Percentiles rank a stretch among this genome's conserved stretches.
These are phyloP conservation scores for Mythimna loreyi DNA, from an alignment of 2,888 invertebrate species.

Conservation along the genomic window DNA sequence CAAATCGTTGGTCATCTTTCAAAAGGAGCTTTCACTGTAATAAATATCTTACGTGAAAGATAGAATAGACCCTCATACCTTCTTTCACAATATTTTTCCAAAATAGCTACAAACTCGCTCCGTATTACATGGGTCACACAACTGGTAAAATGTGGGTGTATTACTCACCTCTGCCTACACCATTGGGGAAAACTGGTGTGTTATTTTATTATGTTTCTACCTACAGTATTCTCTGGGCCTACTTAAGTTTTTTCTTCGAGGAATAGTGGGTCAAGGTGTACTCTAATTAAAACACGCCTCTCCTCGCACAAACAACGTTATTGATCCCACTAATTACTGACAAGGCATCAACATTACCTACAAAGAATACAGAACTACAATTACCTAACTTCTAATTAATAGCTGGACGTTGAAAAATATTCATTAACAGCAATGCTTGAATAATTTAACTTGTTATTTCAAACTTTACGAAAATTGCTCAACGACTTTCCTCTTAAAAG, in stretches of 20 bases:
- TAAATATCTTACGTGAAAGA: neutral
- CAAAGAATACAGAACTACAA: slow-evolving; percentile 23
- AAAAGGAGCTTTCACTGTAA: neutral
- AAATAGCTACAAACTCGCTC: too few relatives aligned
- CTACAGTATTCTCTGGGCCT: neutral
- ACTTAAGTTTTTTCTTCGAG: neutral
- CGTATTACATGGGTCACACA: neutral
- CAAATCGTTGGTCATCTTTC: slow-evolving; percentile 1
- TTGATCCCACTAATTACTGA: slow-evolving; percentile 41
- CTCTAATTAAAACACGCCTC: slow-evolving; percentile 10
- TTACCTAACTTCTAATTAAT: slow-evolving; percentile 35
- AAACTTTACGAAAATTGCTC: slow-evolving; percentile 29
- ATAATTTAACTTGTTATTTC: slow-evolving; percentile 36
- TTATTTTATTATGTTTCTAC: neutral
- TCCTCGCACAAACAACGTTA: slow-evolving; percentile 3
- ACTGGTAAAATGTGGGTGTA: neutral
- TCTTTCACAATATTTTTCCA: neutral
- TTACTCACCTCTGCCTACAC: neutral
- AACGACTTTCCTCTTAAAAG: slow-evolving; percentile 8
- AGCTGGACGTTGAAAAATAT: slow-evolving; percentile 24
- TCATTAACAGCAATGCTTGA: slow-evolving; percentile 19
- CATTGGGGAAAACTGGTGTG: neutral
- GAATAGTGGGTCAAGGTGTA: slow-evolving; percentile 27
- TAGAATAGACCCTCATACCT: neutral
- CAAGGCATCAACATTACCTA: slow-evolving; percentile 4